Conservation (phyloP, 2,113 vertebrate species). For the Rutilus rutilus region DNA sequence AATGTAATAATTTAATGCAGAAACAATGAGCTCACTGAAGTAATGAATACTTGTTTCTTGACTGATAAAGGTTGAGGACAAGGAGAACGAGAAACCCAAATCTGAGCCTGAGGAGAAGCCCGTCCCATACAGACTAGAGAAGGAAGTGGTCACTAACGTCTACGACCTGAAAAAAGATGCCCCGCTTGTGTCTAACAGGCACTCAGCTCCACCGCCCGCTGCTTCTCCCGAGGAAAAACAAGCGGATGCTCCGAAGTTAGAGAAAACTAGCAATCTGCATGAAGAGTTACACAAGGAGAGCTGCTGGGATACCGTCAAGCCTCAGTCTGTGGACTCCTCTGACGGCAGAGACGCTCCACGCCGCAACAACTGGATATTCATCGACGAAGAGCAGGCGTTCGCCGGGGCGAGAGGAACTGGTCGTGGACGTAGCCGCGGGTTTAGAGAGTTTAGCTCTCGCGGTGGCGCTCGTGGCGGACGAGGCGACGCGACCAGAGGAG, state of each 20-base stretch:
- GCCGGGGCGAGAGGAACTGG: conserved; percentile 83
- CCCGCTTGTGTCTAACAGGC: conserved; percentile 66
- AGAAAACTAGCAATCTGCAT: conserved; percentile 70
- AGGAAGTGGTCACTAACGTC: conserved; percentile 71
- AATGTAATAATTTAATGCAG: too few relatives aligned
- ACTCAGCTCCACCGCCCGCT: conserved; percentile 65
- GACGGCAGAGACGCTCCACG: conserved; percentile 78
- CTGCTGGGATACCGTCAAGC: conserved; percentile 78
- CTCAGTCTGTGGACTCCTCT: conserved; percentile 72
- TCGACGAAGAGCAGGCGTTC: conserved; percentile 96
- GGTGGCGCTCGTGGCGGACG: conserved; percentile 78
- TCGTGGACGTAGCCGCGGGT: conserved; percentile 85
- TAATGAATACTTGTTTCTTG: too few relatives aligned
- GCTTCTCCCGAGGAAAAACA: conserved; percentile 74
- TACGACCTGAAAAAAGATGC: conserved; percentile 82
- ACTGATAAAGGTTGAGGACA: conserved; percentile 85
- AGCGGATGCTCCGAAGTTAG: conserved; percentile 65
- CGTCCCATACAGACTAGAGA: conserved; percentile 78
- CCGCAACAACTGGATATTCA: conserved; percentile 97
- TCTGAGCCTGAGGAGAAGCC: conserved; percentile 81
- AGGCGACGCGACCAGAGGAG: conserved; percentile 64
- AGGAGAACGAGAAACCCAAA: conserved; percentile 93
- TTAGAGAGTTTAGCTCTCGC: conserved; percentile 89
- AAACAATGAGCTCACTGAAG: too few relatives aligned
- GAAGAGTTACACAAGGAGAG: conserved; percentile 80